Conservation (phyloP, 2,888 invertebrate species). For the Ophion costatus region DNA sequence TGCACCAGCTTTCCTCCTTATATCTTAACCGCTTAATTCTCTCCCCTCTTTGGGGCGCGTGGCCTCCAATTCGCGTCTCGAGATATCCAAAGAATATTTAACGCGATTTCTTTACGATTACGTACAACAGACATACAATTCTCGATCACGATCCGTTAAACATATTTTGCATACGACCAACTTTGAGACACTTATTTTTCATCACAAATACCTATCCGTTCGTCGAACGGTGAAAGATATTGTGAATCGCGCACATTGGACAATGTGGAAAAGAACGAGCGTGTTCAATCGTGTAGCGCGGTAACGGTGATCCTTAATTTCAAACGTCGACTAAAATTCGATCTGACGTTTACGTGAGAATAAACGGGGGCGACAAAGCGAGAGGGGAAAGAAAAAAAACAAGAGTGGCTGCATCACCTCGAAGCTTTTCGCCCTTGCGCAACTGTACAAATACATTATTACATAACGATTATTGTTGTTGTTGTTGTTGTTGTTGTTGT, state of each 20-base stretch:
- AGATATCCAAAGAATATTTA: slow-evolving; percentile 58
- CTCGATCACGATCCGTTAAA: slow-evolving; percentile 7
- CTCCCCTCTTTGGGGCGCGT: not conserved
- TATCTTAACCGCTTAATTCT: not conserved
- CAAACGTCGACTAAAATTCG: not conserved
- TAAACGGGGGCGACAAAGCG: not conserved
- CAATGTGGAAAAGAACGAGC: slow-evolving; percentile 12
- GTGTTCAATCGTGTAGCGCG: not conserved
- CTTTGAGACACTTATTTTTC: slow-evolving; percentile 7
- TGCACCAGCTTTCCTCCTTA: slow-evolving; percentile 1
- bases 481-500: slow-evolving; percentile 33
- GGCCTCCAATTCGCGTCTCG: slow-evolving; percentile 6
- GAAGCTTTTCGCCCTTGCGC: slow-evolving; percentile 45
- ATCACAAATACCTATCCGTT: not conserved
- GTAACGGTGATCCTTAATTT: not conserved
- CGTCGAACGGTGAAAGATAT: not conserved
- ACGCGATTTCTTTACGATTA: slow-evolving; percentile 11
- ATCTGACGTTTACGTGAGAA: not conserved
- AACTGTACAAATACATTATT: slow-evolving; percentile 61
- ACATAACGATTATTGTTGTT: slow-evolving; percentile 42
- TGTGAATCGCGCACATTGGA: slow-evolving; percentile 3
- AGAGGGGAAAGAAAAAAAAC: not conserved
- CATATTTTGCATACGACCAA: not conserved
- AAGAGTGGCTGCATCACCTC: not conserved
- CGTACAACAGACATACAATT: slow-evolving; percentile 1